Percentiles rank a stretch among this genome's conserved stretches.
Conservation (phyloP, 2,888 invertebrate genomes). For the Brachypalpus laphriformis region DNA sequence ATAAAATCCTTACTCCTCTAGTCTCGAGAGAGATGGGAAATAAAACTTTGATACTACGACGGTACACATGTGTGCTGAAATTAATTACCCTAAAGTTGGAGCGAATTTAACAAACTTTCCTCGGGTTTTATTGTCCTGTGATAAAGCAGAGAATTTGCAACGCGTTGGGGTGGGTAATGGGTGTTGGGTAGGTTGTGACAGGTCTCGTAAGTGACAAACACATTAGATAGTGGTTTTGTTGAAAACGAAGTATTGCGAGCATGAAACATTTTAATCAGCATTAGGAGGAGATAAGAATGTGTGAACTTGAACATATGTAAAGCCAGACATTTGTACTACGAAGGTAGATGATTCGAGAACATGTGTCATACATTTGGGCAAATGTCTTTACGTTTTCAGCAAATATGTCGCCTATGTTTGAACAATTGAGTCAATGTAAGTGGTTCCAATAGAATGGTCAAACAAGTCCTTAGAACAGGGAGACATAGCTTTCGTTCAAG, state of each 20-base stretch:
- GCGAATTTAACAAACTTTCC: background rate
- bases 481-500: too few species aligned
- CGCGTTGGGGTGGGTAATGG: background rate
- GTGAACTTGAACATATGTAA: background rate
- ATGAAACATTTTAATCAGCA: background rate
- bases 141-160: background rate
- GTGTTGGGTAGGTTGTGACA: background rate
- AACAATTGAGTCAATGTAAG: too few species aligned
- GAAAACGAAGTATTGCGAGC: background rate
- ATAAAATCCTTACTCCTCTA: background rate
- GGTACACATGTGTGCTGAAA: background rate
- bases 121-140: background rate
- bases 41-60: background rate
- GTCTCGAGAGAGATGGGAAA: background rate
- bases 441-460: too few species aligned
- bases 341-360: background rate
- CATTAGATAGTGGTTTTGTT: background rate
- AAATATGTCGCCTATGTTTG: too few species aligned
- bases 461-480: too few species aligned
- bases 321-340: background rate
- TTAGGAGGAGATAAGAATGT: background rate
- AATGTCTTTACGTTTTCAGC: too few species aligned
- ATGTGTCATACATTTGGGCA: too few species aligned
- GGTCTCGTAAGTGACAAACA: background rate
- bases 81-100: conserved; percentile 17